These are phyloP conservation scores for Sturnira hondurensis DNA, from an alignment of 2,113 vertebrate species.

Conservation along the genomic window DNA sequence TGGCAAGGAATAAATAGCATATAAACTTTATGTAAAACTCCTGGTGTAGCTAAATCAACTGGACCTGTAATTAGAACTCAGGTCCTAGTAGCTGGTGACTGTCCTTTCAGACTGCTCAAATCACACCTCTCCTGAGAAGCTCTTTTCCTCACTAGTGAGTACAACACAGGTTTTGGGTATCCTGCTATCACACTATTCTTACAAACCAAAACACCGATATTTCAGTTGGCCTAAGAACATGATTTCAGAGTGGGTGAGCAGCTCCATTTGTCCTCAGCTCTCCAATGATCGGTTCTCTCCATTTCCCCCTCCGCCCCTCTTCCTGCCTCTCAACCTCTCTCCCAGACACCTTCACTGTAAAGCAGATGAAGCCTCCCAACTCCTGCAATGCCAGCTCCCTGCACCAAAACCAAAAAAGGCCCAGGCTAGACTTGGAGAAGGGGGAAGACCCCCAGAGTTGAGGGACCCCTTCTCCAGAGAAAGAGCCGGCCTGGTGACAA, in stretches of 20 bases:
- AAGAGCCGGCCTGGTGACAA: neutral
- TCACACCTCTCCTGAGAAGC: neutral
- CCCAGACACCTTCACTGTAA: neutral
- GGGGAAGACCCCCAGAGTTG: neutral
- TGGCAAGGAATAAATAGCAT: neutral
- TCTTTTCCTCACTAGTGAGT: neutral
- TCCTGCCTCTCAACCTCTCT: neutral
- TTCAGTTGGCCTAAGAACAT: neutral
- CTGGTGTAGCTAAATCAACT: neutral
- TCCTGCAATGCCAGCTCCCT: neutral
- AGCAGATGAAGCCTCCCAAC: neutral
- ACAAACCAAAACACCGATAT: neutral
- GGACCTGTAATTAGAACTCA: neutral
- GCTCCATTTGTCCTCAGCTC: neutral
- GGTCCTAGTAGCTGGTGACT: neutral
- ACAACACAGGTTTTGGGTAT: neutral
- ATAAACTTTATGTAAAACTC: neutral
- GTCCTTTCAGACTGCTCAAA: neutral
- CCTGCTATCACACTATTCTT: neutral
- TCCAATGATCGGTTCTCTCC: neutral
- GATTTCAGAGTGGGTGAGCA: neutral
- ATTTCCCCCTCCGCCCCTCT: neutral
- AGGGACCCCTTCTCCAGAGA: neutral
- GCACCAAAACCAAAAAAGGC: neutral
- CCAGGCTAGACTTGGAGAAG: neutral